Evolutionary conservation across 2,888 invertebrate species (phyloP).

Genomic region (Eupithecia subfuscata): DNA sequence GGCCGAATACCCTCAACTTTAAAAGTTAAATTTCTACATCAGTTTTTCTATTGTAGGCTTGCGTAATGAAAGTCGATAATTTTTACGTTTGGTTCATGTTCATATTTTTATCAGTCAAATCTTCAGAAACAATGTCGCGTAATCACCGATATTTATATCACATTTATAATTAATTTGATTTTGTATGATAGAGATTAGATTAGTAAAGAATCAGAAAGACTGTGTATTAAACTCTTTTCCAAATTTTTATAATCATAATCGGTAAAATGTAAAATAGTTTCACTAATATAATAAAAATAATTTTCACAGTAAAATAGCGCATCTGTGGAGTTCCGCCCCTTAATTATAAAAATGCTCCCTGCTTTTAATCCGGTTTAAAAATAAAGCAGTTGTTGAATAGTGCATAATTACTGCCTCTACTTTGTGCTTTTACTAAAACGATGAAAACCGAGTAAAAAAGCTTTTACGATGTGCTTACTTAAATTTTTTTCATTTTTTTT

Average conservation of each 20-base stretch:
- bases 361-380: conserved; percentile 21
- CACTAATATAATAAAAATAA: background rate
- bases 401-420: conserved; percentile 21
- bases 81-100: background rate
- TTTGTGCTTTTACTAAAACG: conserved; percentile 4
- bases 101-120: background rate
- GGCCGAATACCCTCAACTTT: background rate
- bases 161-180: no score
- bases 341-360: conserved; percentile 7
- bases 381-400: conserved; percentile 22
- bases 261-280: background rate
- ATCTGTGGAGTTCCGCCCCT: conserved; percentile 6
- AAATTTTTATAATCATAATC: background rate
- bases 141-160: no score
- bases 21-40: background rate
- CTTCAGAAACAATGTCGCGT: background rate
- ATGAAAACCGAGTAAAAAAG: conserved; percentile 9
- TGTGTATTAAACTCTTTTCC: background rate
- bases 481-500: background rate
- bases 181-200: no score
- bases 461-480: conserved; percentile 2
- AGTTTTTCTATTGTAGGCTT: no score
- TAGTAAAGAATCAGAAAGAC: no score
- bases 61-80: background rate
- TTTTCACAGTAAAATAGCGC: background rate